Percentiles rank a stretch among this genome's conserved stretches.
phyloP scores from a whole-genome alignment of 2,797 vertebrate species.

The Tenualosa thibaudeaui region DNA sequence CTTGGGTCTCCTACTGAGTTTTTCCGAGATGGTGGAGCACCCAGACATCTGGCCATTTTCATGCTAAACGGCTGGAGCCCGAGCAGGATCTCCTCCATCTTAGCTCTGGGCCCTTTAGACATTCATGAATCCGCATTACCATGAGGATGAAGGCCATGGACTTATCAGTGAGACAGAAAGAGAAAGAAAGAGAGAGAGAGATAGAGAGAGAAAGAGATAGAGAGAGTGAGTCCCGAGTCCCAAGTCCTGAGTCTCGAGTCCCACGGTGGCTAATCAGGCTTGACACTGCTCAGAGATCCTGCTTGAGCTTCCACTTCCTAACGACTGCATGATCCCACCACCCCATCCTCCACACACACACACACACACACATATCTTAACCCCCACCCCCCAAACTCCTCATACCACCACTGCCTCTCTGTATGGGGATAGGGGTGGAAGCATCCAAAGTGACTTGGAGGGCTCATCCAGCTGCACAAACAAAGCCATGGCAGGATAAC shows the following conservation, averaged over 20 bases:
- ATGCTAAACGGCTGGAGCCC: conserved; percentile 47
- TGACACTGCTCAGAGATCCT: conserved; percentile 47
- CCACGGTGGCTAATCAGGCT: conserved; percentile 46
- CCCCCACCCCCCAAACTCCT: conserved; percentile 39
- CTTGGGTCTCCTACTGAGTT: background rate
- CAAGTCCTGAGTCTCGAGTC: background rate
- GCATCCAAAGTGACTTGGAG: conserved; percentile 61
- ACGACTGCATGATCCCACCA: background rate
- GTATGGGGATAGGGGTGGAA: conserved; percentile 38
- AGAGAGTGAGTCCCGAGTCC: background rate
- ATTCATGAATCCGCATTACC: conserved; percentile 58
- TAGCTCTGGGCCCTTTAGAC: conserved; percentile 46
- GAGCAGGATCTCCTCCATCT: conserved; percentile 25
- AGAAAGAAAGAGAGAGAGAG: background rate
- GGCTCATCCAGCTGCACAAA: conserved; percentile 79
- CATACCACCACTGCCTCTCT: conserved; percentile 42
- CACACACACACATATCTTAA: background rate
- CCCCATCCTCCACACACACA: conserved; percentile 20
- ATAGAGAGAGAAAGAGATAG: background rate
- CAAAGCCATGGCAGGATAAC: conserved; percentile 68
- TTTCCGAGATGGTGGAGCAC: conserved; percentile 1
- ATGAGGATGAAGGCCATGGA: conserved; percentile 51
- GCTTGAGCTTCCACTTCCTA: conserved; percentile 15
- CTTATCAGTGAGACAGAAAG: conserved; percentile 43
- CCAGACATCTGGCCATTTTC: conserved; percentile 39